Evolutionary conservation across 1,140 invertebrate species (phyloP).

Genomic region (Drosophila lowei): DNA sequence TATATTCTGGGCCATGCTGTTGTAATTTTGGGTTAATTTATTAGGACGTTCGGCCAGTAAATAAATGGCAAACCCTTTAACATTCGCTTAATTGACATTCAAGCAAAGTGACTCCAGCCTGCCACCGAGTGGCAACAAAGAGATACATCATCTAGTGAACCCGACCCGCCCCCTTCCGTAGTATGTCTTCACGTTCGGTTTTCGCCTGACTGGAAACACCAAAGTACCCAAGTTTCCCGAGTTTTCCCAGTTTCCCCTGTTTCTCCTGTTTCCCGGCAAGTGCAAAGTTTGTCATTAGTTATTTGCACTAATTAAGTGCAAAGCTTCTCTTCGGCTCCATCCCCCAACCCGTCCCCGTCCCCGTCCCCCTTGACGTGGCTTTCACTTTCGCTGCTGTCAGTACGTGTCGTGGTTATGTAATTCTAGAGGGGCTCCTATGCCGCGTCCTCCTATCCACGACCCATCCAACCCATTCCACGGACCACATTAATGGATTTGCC

Average conservation of each 20-base stretch:
- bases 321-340: slow-evolving; percentile 7
- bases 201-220: slow-evolving; percentile 22
- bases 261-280: not conserved
- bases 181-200: not conserved
- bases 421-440: slow-evolving; percentile 1
- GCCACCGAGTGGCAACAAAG: slow-evolving; percentile 12
- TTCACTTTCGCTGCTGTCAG: slow-evolving; percentile 27
- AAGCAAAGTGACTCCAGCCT: slow-evolving; percentile 3
- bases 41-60: too few relatives aligned
- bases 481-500: slow-evolving; percentile 39
- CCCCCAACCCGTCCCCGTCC: not conserved
- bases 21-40: too few relatives aligned
- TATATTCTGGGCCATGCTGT: too few relatives aligned
- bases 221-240: not conserved
- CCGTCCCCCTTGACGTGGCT: not conserved
- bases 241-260: too few relatives aligned
- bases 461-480: too few relatives aligned
- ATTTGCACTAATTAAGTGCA: slow-evolving; percentile 57
- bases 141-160: slow-evolving; percentile 22
- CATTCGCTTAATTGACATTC: slow-evolving; percentile 7
- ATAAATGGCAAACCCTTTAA: too few relatives aligned
- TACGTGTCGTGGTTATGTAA: slow-evolving; percentile 46
- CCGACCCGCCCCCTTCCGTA: not conserved
- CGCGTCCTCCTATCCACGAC: not conserved
- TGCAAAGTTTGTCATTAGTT: slow-evolving; percentile 60